These are phyloP conservation scores for Drosophila mauritiana DNA, from an alignment of 1,140 invertebrate genomes.

Conservation along the genomic window DNA sequence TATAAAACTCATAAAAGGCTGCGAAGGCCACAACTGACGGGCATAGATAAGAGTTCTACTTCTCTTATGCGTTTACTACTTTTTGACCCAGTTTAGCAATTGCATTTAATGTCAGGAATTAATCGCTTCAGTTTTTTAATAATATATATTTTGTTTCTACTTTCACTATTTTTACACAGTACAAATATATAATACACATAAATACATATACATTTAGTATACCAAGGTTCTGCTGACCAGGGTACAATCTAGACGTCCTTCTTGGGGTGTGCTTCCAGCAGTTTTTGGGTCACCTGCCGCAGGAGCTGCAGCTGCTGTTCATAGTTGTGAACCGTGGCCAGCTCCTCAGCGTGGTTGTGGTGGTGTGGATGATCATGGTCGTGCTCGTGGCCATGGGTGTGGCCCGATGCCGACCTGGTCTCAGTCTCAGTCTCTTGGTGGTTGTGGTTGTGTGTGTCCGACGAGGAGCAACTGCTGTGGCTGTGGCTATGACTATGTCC, in stretches of 20 bases:
- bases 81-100: background rate
- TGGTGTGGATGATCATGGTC: constrained; percentile 46
- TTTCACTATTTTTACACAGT: constrained; percentile 30
- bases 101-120: background rate
- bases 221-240: constrained; percentile 35
- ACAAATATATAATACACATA: constrained; percentile 34
- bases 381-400: constrained; percentile 42
- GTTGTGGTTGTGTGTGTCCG: constrained; percentile 13
- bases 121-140: background rate
- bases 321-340: constrained; percentile 60
- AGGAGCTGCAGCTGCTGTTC: constrained; percentile 66
- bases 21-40: too few relatives aligned
- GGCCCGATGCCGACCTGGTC: constrained; percentile 23
- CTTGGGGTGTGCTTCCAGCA: constrained; percentile 62
- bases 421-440: constrained; percentile 51
- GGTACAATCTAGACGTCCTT: constrained; percentile 27
- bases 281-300: constrained; percentile 67
- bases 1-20: too few relatives aligned
- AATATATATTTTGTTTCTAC: background rate
- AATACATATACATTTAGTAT: constrained; percentile 46
- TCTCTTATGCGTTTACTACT: too few relatives aligned
- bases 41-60: too few relatives aligned
- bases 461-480: constrained; percentile 52
- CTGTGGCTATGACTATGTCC: constrained; percentile 72
- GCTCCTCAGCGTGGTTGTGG: constrained; percentile 55